Conservation (phyloP, 2,113 vertebrate species). For the Hepsetus odoe region DNA sequence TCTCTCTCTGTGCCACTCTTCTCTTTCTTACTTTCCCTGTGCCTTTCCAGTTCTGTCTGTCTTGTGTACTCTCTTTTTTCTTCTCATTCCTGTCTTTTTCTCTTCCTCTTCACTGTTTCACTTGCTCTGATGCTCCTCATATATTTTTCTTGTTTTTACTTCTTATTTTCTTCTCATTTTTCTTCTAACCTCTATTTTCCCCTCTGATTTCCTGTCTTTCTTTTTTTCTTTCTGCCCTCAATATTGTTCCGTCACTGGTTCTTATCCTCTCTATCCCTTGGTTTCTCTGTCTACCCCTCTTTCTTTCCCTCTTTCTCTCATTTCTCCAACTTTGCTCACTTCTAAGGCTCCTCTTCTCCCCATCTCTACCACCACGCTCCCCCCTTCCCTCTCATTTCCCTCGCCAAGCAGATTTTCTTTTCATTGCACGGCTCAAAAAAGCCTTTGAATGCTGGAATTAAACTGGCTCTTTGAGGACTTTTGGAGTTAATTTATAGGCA, state of each 20-base stretch:
- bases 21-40: background rate
- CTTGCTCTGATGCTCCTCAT: background rate
- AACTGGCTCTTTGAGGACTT: conserved; percentile 49
- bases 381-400: background rate
- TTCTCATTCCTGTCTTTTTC: background rate
- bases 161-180: background rate
- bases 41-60: background rate
- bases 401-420: background rate
- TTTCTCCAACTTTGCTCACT: too few relatives aligned
- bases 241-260: background rate
- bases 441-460: background rate
- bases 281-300: background rate
- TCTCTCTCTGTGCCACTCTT: background rate
- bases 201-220: background rate
- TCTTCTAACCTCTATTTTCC: background rate
- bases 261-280: background rate
- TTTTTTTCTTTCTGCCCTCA: background rate
- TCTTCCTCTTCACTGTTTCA: background rate
- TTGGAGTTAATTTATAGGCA: conserved; percentile 48
- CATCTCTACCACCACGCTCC: background rate
- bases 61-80: background rate
- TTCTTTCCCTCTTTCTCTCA: background rate
- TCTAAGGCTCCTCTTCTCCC: too few relatives aligned
- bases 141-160: background rate
- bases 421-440: conserved; percentile 23